Base-by-base conservation (phyloP, 2,888 invertebrate species). In the Apamea epomidion region DNA sequence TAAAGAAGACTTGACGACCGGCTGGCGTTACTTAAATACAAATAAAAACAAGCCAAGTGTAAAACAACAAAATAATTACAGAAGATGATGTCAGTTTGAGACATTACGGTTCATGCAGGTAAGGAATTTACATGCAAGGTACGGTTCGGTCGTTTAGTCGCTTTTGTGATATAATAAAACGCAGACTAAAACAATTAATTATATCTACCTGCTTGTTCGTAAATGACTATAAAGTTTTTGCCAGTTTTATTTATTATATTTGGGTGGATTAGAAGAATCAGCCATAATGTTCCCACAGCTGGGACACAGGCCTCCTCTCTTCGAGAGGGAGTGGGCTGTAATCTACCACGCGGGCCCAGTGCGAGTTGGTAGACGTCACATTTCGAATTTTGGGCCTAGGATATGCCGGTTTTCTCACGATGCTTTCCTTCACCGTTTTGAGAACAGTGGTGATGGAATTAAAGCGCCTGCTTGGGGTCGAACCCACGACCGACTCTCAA, bases 1-100 rank as follows among this genome's bases (percentile, higher is more conserved):
- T 74, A 71, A 68, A 74, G 72, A 86, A 85, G 77, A 84, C 79
- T 88, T 83, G 77, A 83, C 75, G 78, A 81, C 80, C 58, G 67
- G 71, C 78, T 70, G 67, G 76, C 74, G 73, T 81, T 64, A 75
- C 83, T 73, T 86, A 78, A 73, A 86, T 73, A 68, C 69, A 72
- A 81, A 81, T 81, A 74, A 87, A 78, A 87, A 87, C 37, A 79
- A 69, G 67, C 68, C 81, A 74, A 70, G 51, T 69, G 71, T 80
- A 81, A 71, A 78, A 87, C 48, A 76, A 81, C 37, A 69, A 83
- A 83, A 78, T 74, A 78, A 82, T 75, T 71, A 64, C 32, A 51
- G 10, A 16, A 67, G 48, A 83, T 48, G 65, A 75, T 83, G 83
- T 81, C 76, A 72, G 62, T 37, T 65, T 60, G 60, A 62, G 21